phyloP scores from a whole-genome alignment of 1,140 invertebrate genomes.

The Melanaphis sacchari region DNA sequence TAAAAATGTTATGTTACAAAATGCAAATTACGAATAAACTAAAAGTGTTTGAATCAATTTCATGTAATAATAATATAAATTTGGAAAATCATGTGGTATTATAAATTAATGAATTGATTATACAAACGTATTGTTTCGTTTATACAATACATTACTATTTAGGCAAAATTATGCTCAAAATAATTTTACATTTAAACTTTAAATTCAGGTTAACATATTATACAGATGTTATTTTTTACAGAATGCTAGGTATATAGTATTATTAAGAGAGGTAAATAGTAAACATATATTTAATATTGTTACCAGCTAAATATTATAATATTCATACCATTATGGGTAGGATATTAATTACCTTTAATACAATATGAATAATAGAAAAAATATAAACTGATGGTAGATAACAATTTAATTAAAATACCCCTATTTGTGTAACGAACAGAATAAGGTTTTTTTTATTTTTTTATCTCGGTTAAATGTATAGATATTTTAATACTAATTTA shows the following conservation, averaged over 20 bases:
- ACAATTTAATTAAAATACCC: conserved; percentile 46
- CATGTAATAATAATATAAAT: neutral
- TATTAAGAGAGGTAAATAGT: conserved; percentile 5
- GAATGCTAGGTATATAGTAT: neutral
- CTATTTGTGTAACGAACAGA: conserved; percentile 8
- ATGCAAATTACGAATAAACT: neutral
- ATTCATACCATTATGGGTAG: neutral
- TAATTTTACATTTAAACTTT: neutral
- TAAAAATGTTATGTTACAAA: neutral
- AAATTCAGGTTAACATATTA: neutral
- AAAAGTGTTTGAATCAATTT: neutral
- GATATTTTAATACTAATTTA: conserved; percentile 32
- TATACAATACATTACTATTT: neutral
- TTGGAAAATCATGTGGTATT: neutral
- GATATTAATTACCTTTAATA: conserved; percentile 17
- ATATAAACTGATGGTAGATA: conserved; percentile 12
- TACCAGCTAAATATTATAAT: neutral
- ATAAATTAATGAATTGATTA: neutral
- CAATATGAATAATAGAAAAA: conserved; percentile 24
- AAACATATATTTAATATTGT: neutral
- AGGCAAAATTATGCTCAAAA: neutral
- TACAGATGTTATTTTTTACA: neutral
- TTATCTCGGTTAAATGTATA: neutral
- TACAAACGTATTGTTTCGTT: neutral
- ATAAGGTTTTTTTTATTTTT: conserved; percentile 1